Evolutionary conservation across 2,888 invertebrate genomes (phyloP).

Genomic region (Tipula vernalis): DNA sequence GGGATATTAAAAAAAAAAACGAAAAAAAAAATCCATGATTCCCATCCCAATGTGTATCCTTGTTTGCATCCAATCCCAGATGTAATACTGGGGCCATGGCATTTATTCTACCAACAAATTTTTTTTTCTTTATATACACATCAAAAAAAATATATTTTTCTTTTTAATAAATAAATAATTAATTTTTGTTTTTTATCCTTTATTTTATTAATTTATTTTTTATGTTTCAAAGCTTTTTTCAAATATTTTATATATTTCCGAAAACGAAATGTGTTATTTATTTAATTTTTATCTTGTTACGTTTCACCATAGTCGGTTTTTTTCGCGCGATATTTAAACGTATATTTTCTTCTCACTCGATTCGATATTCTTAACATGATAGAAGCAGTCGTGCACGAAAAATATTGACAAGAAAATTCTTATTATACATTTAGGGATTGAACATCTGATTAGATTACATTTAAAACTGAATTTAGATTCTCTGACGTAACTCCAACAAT

Average conservation of each 20-base stretch:
- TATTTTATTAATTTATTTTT: background rate
- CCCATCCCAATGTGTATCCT: background rate
- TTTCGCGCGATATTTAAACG: background rate
- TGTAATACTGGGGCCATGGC: background rate
- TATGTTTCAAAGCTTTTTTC: background rate
- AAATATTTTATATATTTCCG: background rate
- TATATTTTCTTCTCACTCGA: background rate
- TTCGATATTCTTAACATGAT: background rate
- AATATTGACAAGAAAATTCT: too few relatives aligned
- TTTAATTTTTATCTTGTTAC: background rate
- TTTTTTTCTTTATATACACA: background rate
- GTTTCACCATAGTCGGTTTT: background rate
- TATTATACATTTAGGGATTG: too few relatives aligned
- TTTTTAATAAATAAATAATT: conserved; percentile 1
- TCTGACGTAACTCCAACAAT: too few relatives aligned
- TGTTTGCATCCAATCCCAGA: background rate
- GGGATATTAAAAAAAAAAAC: background rate
- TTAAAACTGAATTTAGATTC: too few relatives aligned
- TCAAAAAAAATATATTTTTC: background rate
- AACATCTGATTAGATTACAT: too few relatives aligned
- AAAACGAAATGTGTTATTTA: background rate
- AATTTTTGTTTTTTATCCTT: background rate
- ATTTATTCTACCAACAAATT: background rate
- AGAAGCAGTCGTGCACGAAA: too few relatives aligned
- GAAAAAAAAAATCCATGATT: background rate